These are phyloP conservation scores for Argyresthia goedartella DNA, from an alignment of 2,888 invertebrate genomes.

Conservation along the genomic window DNA sequence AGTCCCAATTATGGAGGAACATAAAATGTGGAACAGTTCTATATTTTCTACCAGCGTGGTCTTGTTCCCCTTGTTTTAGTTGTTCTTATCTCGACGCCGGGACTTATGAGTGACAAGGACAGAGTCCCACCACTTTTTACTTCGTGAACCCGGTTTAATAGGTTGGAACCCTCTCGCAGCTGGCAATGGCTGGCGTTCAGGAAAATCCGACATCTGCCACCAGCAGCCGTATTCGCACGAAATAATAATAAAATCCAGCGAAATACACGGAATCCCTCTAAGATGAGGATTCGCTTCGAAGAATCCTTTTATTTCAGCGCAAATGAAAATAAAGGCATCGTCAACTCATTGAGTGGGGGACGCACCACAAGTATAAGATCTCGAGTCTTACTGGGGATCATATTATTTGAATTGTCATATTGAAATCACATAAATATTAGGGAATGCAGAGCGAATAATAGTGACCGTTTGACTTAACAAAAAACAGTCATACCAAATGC, in stretches of 20 bases:
- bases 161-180: not conserved
- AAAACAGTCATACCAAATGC: too few relatives aligned
- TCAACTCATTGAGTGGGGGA: too few relatives aligned
- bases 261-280: constrained; percentile 4
- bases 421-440: too few relatives aligned
- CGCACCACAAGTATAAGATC: too few relatives aligned
- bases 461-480: too few relatives aligned
- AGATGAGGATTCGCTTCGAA: not conserved
- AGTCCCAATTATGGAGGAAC: not conserved
- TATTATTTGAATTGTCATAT: too few relatives aligned
- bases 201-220: constrained; percentile 8
- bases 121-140: not conserved
- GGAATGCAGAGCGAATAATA: too few relatives aligned
- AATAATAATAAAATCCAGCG: constrained; percentile 8
- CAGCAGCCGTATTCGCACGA: constrained; percentile 6
- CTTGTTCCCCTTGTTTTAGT: not conserved
- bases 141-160: not conserved
- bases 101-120: not conserved
- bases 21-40: not conserved
- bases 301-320: not conserved
- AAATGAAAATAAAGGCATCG: not conserved
- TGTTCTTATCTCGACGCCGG: not conserved
- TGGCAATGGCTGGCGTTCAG: not conserved
- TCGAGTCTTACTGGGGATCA: too few relatives aligned
- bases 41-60: not conserved